Evolutionary conservation across 2,888 invertebrate species (phyloP).

Genomic region (Cataglyphis albicans): DNA sequence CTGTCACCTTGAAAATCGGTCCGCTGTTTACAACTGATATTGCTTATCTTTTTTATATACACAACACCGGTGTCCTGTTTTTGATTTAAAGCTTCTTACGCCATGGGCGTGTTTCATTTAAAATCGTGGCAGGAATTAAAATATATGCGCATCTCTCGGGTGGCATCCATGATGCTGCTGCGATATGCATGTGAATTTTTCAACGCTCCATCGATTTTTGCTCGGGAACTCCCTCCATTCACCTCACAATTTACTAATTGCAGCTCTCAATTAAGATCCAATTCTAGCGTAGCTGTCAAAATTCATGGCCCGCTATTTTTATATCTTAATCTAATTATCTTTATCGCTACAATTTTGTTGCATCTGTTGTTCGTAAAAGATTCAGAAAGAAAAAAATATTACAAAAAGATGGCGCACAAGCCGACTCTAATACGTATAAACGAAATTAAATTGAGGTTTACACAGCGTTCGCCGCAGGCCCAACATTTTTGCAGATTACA

Average conservation of each 20-base stretch:
- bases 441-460: conserved; percentile 29
- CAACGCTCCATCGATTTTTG: conserved; percentile 43
- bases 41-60: conserved; percentile 59
- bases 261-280: conserved; percentile 46
- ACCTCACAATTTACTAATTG: conserved; percentile 51
- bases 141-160: conserved; percentile 38
- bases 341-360: not conserved
- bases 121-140: conserved; percentile 45
- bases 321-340: conserved; percentile 5
- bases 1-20: conserved; percentile 75
- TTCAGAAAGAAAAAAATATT: not conserved
- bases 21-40: conserved; percentile 53
- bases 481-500: conserved; percentile 42
- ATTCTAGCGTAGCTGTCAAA: not conserved
- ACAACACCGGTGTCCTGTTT: conserved; percentile 58
- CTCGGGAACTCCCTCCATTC: conserved; percentile 15
- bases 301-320: conserved; percentile 31
- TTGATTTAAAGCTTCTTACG: conserved; percentile 66
- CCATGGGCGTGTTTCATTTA: conserved; percentile 56
- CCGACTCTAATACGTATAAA: conserved; percentile 19
- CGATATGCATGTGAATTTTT: conserved; percentile 43
- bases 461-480: conserved; percentile 4
- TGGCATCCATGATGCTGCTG: conserved; percentile 16
- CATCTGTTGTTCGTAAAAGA: not conserved
- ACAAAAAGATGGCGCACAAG: not conserved